Percentiles rank a stretch among this genome's conserved stretches.
Evolutionary conservation across 2,888 invertebrate species (phyloP).

Genomic region (Fissipunctia ypsillon): DNA sequence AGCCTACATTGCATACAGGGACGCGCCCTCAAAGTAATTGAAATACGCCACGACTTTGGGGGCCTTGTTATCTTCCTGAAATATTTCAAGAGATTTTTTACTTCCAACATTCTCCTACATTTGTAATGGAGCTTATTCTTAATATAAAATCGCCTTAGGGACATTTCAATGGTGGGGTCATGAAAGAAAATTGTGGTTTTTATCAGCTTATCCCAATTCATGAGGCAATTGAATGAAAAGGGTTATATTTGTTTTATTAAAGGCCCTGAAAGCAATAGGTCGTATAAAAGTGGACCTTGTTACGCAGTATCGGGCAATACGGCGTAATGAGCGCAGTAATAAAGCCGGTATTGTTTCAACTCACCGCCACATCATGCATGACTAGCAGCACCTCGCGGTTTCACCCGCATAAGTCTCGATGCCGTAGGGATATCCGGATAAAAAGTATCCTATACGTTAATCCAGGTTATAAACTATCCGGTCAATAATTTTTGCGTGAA

Average conservation of each 20-base stretch:
- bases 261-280: conserved; percentile 30
- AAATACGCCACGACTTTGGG: conserved; percentile 56
- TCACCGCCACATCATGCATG: neutral
- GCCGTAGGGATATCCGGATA: too few species aligned
- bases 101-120: conserved; percentile 32
- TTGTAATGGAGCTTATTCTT: conserved; percentile 37
- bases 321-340: conserved; percentile 12
- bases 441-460: too few species aligned
- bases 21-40: conserved; percentile 56
- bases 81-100: conserved; percentile 47
- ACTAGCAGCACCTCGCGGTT: too few species aligned
- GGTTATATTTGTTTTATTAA: conserved; percentile 31
- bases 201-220: conserved; percentile 35
- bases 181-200: conserved; percentile 37
- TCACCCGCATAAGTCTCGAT: too few species aligned
- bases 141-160: conserved; percentile 35
- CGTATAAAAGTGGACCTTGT: conserved; percentile 13
- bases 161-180: conserved; percentile 32
- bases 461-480: too few species aligned
- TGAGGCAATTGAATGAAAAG: conserved; percentile 38
- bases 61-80: conserved; percentile 41
- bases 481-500: too few species aligned
- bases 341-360: conserved; percentile 9
- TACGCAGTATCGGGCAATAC: conserved; percentile 12
- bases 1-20: conserved; percentile 40